phyloP scores from a whole-genome alignment of 2,888 invertebrate species.

The Chouioia cunea region DNA sequence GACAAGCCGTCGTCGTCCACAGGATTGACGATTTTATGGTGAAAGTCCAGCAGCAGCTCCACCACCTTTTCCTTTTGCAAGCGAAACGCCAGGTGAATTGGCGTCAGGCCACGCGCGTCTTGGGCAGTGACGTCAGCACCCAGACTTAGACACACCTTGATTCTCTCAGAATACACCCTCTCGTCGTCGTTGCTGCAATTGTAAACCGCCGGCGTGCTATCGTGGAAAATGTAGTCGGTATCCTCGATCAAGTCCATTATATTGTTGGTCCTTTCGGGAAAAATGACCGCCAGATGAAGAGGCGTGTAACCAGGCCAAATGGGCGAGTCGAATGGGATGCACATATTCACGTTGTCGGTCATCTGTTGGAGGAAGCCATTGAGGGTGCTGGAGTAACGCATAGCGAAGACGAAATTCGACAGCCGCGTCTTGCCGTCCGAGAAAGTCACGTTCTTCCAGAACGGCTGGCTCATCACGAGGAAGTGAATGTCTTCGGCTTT shows the following conservation, averaged over 20 bases:
- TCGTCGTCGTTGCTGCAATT: no score
- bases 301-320: background rate
- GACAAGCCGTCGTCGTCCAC: conserved; percentile 14
- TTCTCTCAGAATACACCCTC: no score
- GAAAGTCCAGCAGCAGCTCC: background rate
- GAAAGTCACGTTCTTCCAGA: background rate
- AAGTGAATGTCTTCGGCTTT: background rate
- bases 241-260: background rate
- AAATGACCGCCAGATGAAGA: background rate
- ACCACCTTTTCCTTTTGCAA: background rate
- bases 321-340: background rate
- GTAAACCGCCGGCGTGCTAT: no score
- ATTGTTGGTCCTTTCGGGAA: background rate
- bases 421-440: no score
- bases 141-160: background rate
- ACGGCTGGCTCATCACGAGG: background rate
- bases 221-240: background rate
- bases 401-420: no score
- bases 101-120: background rate
- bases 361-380: background rate
- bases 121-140: background rate
- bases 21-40: background rate
- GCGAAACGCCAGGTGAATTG: conserved; percentile 8
- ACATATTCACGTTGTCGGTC: background rate
- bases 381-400: background rate